Conservation (phyloP, 2,888 invertebrate genomes). For the Gasteruption jaculator region DNA sequence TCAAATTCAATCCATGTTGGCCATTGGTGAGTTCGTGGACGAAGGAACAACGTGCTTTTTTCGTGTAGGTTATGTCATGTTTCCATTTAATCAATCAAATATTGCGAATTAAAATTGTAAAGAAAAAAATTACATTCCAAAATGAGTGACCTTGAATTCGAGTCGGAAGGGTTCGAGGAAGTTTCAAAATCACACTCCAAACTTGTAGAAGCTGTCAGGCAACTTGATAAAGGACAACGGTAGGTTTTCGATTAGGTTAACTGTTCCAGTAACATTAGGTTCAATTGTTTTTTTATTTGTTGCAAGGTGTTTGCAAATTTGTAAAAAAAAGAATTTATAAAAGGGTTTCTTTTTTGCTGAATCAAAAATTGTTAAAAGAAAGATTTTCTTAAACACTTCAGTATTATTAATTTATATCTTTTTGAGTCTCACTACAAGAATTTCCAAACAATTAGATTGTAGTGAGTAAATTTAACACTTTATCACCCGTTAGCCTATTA, state of each 20-base stretch:
- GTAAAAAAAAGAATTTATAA: constrained; percentile 13
- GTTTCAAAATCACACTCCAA: constrained; percentile 36
- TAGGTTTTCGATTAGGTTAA: constrained; percentile 22
- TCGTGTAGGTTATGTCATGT: too few species aligned
- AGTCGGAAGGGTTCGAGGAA: too few species aligned
- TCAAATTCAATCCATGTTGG: too few species aligned
- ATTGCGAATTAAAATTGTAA: too few species aligned
- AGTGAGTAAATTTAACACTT: too few species aligned
- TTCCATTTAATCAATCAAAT: too few species aligned
- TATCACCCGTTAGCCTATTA: too few species aligned
- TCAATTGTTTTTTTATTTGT: constrained; percentile 5
- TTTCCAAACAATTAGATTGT: too few species aligned
- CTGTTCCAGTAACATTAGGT: constrained; percentile 4
- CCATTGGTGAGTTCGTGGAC: too few species aligned
- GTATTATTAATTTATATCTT: not conserved
- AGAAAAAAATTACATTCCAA: too few species aligned
- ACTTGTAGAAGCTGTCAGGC: constrained; percentile 35
- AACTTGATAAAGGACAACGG: constrained; percentile 40
- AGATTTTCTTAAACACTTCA: not conserved
- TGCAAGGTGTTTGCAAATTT: not conserved
- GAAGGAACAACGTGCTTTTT: too few species aligned
- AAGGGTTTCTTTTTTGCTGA: not conserved
- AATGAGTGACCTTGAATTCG: constrained; percentile 33
- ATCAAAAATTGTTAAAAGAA: not conserved
- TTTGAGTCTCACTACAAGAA: not conserved